Base-by-base conservation (phyloP, 2,797 vertebrate genomes). In the Sebastolobus altivelis region DNA sequence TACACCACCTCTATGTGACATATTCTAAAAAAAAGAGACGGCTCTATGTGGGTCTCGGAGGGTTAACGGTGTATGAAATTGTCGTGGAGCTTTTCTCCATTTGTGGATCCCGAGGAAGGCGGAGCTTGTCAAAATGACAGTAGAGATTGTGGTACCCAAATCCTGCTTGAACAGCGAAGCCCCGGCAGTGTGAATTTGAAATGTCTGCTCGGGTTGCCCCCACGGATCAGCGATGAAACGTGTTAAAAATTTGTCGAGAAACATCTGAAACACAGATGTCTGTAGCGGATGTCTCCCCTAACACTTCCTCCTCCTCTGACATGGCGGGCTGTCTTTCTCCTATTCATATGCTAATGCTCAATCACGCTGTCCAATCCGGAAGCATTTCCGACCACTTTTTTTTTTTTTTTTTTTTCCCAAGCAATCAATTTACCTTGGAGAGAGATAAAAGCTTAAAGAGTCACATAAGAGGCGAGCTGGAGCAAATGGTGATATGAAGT, bases 391-490 rank as follows among this genome's bases (percentile, higher is more conserved):
- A 76, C 76, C 77, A 80, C 81, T 10, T 69, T 80, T 69, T 72
- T 81, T 77, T 79, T 78, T 82, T 74, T 78, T 82, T 74, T 72
- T 77, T 68, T 72, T 73, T 52, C 22, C 61, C 85, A 91, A 94
- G 92, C 93, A 95, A 95, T 94, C 92, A 94, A 94, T 95, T 94
- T 94, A 93, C 93, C 92, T 92, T 89, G 88, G 91, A 92, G 90
- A 91, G 93, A 93, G 92, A 95, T 94, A 94, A 94, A 93, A 90
- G 90, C 91, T 92, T 93, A 94, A 94, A 92, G 92, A 94, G 92
- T 90, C 92, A 90, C 91, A 93, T 92, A 92, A 90, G 92, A 94
- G 93, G 87, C 86, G 68, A 92, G 90, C 84, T 82, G 87, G 91
- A 90, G 88, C 88, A 94, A 93, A 92, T 88, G 89, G 88, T 87